Evolutionary conservation across 2,888 invertebrate genomes (phyloP), one percentile per base, ranked within the genome.

Genomic region (Habroteleia sp.): DNA sequence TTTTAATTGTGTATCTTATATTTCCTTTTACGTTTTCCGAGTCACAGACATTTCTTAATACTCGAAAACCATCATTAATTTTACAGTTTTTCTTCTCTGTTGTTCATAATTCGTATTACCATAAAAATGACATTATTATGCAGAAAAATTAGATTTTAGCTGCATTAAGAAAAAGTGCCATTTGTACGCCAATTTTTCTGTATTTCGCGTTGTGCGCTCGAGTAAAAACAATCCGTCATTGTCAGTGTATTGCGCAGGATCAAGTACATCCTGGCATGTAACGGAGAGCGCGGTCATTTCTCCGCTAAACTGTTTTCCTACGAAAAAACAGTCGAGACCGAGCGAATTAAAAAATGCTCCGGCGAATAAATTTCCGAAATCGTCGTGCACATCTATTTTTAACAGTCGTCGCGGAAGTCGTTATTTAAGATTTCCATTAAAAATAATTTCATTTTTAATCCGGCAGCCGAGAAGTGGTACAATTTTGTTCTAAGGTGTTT

Each of bases 181-280:
- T 60, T 60, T 60, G 17, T 60, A 17, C 29, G 16, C 11, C n/a
- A 46, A 60, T 60, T 13, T 60, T 60, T 46, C 35, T 37, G 37
- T 37, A 46, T 60, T 60, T 25, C 31, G 20, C 25, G n/a, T 27
- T 10, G 20, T 37, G 23, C 35, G 16, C 37, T 35, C n/a, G n/a
- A 60, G 60, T 37, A 37, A 29, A 37, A 46, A 46, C 46, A 46
- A 60, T 60, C 1, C 11, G 37, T 60, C 60, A 60, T 37, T 60
- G 60, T 37, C 60, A 35, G 20, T 27, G 29, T 10, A 42, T 56
- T 33, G 17, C 39, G 23, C 39, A 11, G 41, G 29, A 41, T 17
- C 52, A 52, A 52, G 52, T 37, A 14, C n/a, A n/a, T 35, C 33
- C 33, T 8, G 16, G 7, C 25, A 17, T 41, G 37, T 16, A 41